Conservation (phyloP, 2,888 invertebrate species). For the Oscheius sp. region DNA sequence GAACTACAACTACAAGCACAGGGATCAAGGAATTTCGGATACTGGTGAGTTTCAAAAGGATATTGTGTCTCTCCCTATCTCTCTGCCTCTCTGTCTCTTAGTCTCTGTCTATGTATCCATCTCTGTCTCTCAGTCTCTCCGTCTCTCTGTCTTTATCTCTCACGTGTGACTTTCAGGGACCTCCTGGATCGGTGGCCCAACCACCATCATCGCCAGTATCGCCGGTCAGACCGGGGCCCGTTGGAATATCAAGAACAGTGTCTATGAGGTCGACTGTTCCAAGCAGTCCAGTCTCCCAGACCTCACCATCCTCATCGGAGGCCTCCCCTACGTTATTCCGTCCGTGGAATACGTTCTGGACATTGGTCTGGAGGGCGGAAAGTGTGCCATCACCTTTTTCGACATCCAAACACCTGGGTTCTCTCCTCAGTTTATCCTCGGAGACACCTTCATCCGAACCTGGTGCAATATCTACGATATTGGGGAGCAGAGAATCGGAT, state of each 20-base stretch:
- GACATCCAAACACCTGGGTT: slow-evolving; percentile 49
- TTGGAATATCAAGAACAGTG: slow-evolving; percentile 29
- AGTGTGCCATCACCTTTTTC: slow-evolving; percentile 54
- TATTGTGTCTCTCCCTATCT: too few species aligned
- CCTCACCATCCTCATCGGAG: slow-evolving; percentile 62
- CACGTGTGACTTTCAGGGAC: too few species aligned
- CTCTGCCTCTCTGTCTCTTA: too few species aligned
- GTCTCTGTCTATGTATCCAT: too few species aligned
- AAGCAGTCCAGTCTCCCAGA: slow-evolving; percentile 48
- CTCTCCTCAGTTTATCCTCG: slow-evolving; percentile 55
- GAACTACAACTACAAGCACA: slow-evolving; percentile 43
- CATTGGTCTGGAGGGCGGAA: slow-evolving; percentile 57
- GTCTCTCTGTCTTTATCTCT: too few species aligned
- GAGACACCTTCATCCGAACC: slow-evolving; percentile 50
- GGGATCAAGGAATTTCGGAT: slow-evolving; percentile 57
- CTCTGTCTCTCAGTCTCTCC: too few species aligned
- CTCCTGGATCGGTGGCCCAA: too few species aligned
- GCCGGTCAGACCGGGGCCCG: slow-evolving; percentile 53
- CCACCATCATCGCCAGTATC: slow-evolving; percentile 49
- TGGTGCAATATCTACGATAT: slow-evolving; percentile 55
- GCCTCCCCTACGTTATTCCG: slow-evolving; percentile 56
- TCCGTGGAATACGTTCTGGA: slow-evolving; percentile 68
- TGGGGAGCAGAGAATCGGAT: slow-evolving; percentile 38
- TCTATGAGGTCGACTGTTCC: slow-evolving; percentile 62
- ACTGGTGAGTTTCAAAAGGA: slow-evolving; percentile 44